Evolutionary conservation across 2,113 vertebrate species (phyloP), one percentile per base, ranked within the genome.

Genomic region (Rhynchopsitta pachyrhyncha): DNA sequence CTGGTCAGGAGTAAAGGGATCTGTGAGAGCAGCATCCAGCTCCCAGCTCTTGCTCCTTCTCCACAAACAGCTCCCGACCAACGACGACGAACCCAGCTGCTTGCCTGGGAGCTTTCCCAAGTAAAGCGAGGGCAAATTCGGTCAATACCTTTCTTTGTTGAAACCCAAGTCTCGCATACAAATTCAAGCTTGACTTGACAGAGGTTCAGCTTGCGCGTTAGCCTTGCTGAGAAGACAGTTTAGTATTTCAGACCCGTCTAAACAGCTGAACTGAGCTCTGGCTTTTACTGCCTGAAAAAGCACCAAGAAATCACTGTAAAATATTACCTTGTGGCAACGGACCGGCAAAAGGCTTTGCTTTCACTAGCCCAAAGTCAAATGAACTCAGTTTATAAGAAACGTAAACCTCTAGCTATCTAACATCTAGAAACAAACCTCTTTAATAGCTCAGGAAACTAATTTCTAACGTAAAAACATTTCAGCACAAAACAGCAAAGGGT

Each of bases 71-170:
- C 63, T 6, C 22, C 49, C 12, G 1, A 5, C 60, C 42, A 19
- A 12, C 28, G 14, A 2, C 63, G n/a, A 70, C 63, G 6, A 39
- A 39, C 3, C 25, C 66, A 5, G 5, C 74, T 3, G 53, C 71
- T 80, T 3, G 37, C 1, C 89, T 4, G 10, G 42, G 33, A 55
- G 50, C 3, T 23, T 6, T 10, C 0, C 6, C 4, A 17, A 70
- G 42, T 2, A 60, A 35, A 1, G 10, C 0, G 6, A 33, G 13
- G 67, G 79, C 64, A n/a, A n/a, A 83, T 20, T 1, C 69, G 18
- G 20, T 49, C 82, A 70, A 49, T 35, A 52, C 62, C 74, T 74
- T 79, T 16, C 85, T 96, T 95, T 93, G 90, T 80, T 66, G 70
- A 44, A 67, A 64, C 11, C 41, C 79, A 41, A 59, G 60, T 13